A percentile compares a stretch with the other conserved stretches of the same genome.
Evolutionary conservation across 1,140 invertebrate genomes (phyloP).

Genomic region (Heliconius himera): DNA sequence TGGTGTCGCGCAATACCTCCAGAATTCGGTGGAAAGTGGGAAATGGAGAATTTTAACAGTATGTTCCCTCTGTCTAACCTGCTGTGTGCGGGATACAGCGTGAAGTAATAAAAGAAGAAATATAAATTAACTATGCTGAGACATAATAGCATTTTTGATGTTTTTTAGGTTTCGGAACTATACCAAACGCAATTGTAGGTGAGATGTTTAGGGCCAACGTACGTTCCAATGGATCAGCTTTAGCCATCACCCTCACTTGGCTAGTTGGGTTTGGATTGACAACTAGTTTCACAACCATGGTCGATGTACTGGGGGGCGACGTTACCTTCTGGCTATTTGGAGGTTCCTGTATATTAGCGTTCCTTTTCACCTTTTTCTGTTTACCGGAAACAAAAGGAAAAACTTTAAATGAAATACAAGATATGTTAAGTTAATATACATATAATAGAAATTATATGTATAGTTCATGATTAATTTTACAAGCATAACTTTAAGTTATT

Average conservation of each 20-base stretch:
- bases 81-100: too few species aligned
- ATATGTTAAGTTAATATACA: conserved; percentile 74
- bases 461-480: neutral
- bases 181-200: conserved; percentile 86
- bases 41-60: too few species aligned
- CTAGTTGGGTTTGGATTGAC: conserved; percentile 88
- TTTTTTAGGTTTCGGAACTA: conserved; percentile 85
- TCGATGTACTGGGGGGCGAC: conserved; percentile 83
- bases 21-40: too few species aligned
- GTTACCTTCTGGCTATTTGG: conserved; percentile 91
- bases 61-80: too few species aligned
- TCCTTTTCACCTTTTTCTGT: conserved; percentile 83
- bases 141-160: neutral
- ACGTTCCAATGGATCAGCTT: conserved; percentile 84
- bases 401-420: conserved; percentile 87
- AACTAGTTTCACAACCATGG: conserved; percentile 85
- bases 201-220: conserved; percentile 86
- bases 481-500: neutral
- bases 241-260: conserved; percentile 88
- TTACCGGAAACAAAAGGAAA: conserved; percentile 92
- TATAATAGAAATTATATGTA: neutral
- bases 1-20: too few species aligned
- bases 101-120: too few species aligned
- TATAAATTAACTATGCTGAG: too few species aligned
- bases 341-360: conserved; percentile 84